Conservation (phyloP, 2,888 invertebrate species). For the Leptogaster cylindrica region DNA sequence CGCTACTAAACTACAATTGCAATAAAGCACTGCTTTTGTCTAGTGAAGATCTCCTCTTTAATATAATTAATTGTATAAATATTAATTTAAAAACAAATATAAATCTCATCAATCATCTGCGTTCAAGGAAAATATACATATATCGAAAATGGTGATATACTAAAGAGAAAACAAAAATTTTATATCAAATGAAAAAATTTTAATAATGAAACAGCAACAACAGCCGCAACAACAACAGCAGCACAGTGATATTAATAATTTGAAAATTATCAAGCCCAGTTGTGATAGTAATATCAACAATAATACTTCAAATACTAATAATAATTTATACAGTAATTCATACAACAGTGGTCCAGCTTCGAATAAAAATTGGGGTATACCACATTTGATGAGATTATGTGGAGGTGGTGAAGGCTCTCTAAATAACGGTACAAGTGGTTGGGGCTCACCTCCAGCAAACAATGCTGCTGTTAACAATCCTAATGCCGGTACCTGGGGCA, state of each 20-base stretch:
- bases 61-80: not conserved
- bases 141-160: constrained; percentile 33
- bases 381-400: constrained; percentile 63
- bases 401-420: constrained; percentile 73
- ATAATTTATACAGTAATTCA: constrained; percentile 6
- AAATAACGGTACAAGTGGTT: constrained; percentile 11
- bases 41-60: not conserved
- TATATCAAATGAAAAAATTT: constrained; percentile 35
- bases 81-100: not conserved
- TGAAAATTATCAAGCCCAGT: constrained; percentile 36
- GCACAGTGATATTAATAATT: constrained; percentile 37
- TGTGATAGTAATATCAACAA: constrained; percentile 41
- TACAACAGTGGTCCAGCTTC: constrained; percentile 9
- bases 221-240: constrained; percentile 36
- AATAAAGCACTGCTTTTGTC: not conserved
- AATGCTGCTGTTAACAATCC: constrained; percentile 48
- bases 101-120: constrained; percentile 8
- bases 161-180: constrained; percentile 13
- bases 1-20: not conserved
- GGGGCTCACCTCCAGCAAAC: constrained; percentile 62
- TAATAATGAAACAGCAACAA: constrained; percentile 41
- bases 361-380: constrained; percentile 18
- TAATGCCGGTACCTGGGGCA: constrained; percentile 65
- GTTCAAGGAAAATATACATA: constrained; percentile 1
- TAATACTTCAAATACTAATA: constrained; percentile 20